A percentile compares a stretch with the other conserved stretches of the same genome.
These are phyloP conservation scores for Siphamia tubifer DNA, from an alignment of 2,113 vertebrate genomes.

Conservation along the genomic window DNA sequence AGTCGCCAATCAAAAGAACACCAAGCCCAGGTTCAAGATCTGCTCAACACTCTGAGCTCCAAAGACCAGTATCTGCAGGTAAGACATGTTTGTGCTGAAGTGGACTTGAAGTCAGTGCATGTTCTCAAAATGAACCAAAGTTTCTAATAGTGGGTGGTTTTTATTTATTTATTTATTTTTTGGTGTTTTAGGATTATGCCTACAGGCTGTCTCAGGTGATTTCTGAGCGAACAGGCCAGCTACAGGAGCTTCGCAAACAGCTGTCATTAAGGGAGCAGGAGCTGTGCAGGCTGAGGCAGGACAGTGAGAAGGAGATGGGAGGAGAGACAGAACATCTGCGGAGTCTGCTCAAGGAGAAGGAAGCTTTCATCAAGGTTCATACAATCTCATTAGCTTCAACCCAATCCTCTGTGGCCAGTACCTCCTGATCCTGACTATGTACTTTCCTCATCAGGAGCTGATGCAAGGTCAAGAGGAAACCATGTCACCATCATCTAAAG, in stretches of 20 bases:
- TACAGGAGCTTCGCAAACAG: conserved; percentile 86
- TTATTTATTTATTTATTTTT: too few relatives aligned
- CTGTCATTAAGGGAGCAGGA: conserved; percentile 73
- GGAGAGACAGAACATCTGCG: conserved; percentile 64
- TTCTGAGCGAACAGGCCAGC: conserved; percentile 82
- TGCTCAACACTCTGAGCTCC: conserved; percentile 83
- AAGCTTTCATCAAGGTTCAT: conserved; percentile 78
- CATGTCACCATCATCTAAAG: conserved; percentile 53
- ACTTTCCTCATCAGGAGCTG: conserved; percentile 65
- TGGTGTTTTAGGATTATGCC: conserved; percentile 75
- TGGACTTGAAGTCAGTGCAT: neutral
- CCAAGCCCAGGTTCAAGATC: conserved; percentile 83
- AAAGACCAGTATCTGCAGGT: conserved; percentile 88
- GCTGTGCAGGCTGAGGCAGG: conserved; percentile 59
- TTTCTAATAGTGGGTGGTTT: neutral
- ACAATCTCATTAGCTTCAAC: neutral
- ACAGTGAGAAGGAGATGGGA: conserved; percentile 52
- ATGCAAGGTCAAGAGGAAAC: conserved; percentile 70
- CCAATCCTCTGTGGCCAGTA: neutral
- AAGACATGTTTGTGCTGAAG: neutral
- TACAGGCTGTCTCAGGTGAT: conserved; percentile 85
- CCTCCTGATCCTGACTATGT: neutral
- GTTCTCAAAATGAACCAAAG: neutral
- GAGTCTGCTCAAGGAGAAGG: conserved; percentile 78
- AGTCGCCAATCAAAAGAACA: conserved; percentile 82